Percentiles rank a stretch among this genome's conserved stretches.
Conservation (phyloP, 2,888 invertebrate genomes). For the Philonicus albiceps region DNA sequence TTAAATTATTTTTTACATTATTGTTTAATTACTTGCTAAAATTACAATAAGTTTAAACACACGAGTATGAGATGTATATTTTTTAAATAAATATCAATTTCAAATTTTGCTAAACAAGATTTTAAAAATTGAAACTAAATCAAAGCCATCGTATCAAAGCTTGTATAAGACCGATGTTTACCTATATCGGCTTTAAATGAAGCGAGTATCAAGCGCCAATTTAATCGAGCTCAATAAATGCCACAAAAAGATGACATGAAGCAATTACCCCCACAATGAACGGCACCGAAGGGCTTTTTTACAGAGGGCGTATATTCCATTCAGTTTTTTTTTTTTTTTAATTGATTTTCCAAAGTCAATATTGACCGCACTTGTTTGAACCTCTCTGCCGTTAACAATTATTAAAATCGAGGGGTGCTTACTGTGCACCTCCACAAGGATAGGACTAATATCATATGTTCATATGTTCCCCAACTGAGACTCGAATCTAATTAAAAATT, state of each 20-base stretch:
- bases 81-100: not conserved
- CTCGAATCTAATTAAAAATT: not conserved
- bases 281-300: not conserved
- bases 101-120: not conserved
- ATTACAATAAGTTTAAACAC: not conserved
- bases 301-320: not conserved
- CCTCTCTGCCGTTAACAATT: slow-evolving; percentile 13
- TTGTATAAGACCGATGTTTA: not conserved
- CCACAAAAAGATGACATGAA: slow-evolving; percentile 15
- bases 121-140: not conserved
- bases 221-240: not conserved
- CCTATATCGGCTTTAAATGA: not conserved
- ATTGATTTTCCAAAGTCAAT: slow-evolving; percentile 35
- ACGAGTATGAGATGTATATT: not conserved
- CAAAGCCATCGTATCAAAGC: no score
- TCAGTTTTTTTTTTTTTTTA: slow-evolving; percentile 4
- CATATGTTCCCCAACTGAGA: not conserved
- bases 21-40: not conserved
- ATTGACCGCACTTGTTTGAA: slow-evolving; percentile 32
- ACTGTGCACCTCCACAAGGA: not conserved
- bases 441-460: no score
- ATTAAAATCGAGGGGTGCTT: slow-evolving; percentile 25
- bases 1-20: not conserved
- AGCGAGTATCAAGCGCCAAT: not conserved
- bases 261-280: not conserved